Percentiles rank a stretch among this genome's conserved stretches.
Evolutionary conservation across 2,888 invertebrate species (phyloP).

Genomic region (Nomada fucata): DNA sequence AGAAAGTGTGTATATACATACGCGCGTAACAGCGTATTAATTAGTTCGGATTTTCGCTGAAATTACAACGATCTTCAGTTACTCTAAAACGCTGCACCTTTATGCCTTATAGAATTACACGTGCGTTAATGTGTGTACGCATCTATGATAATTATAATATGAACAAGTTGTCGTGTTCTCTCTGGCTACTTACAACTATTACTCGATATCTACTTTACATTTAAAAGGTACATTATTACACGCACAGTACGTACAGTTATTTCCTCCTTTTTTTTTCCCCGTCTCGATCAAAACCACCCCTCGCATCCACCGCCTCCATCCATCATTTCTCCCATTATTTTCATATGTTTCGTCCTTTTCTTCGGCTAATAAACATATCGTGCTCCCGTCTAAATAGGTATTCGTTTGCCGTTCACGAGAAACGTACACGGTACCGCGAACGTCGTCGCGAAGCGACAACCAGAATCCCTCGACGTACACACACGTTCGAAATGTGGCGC

Average conservation of each 20-base stretch:
- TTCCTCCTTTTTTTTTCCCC: background rate
- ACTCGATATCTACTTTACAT: conserved; percentile 58
- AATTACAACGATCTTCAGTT: conserved; percentile 35
- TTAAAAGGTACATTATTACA: conserved; percentile 69
- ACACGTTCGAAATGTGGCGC: conserved; percentile 14
- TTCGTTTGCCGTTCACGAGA: background rate
- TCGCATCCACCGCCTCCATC: background rate
- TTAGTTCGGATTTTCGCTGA: conserved; percentile 30
- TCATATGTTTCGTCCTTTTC: too few relatives aligned
- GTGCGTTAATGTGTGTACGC: conserved; percentile 45
- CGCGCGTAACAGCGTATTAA: conserved; percentile 38
- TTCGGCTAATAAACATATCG: too few relatives aligned
- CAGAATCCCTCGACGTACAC: conserved; percentile 9
- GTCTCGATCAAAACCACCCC: background rate
- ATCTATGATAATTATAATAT: conserved; percentile 33
- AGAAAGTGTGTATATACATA: conserved; percentile 57
- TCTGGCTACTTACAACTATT: conserved; percentile 68
- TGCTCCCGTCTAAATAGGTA: too few relatives aligned
- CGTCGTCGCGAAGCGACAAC: conserved; percentile 33
- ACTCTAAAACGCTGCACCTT: conserved; percentile 17
- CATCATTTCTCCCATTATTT: too few relatives aligned
- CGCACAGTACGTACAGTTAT: conserved; percentile 69
- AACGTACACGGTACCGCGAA: background rate
- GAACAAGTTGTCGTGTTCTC: conserved; percentile 62
- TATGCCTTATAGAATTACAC: conserved; percentile 28